Percentiles rank a stretch among this genome's conserved stretches.
phyloP scores from a whole-genome alignment of 2,797 vertebrate genomes.

The Myotis pilosus region DNA sequence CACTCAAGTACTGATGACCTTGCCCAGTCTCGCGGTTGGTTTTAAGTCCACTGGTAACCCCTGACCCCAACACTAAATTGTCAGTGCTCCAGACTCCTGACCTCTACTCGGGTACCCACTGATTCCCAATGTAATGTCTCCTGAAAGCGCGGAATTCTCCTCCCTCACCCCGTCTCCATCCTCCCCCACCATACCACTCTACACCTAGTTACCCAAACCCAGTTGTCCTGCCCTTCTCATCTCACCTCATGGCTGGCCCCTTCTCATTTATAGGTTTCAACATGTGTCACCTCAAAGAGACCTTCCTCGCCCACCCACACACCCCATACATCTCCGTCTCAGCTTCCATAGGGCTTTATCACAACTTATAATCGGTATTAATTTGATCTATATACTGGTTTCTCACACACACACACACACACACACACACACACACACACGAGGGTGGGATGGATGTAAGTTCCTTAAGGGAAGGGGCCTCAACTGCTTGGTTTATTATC shows the following conservation, averaged over 20 bases:
- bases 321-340: background rate
- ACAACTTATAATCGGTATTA: background rate
- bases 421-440: too few species aligned
- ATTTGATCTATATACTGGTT: background rate
- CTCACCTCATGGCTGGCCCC: background rate
- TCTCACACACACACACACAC: background rate
- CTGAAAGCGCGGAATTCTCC: background rate
- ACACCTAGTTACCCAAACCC: background rate
- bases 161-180: background rate
- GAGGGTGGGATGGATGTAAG: background rate
- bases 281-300: background rate
- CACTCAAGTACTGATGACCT: background rate
- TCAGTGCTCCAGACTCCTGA: background rate
- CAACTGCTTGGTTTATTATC: background rate
- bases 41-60: background rate
- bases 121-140: background rate
- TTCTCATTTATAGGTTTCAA: background rate
- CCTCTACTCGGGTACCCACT: background rate
- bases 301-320: background rate
- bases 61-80: background rate
- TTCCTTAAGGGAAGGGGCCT: background rate
- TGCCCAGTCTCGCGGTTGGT: background rate
- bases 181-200: background rate
- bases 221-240: background rate
- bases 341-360: background rate